Conservation (phyloP, 2,113 vertebrate genomes). For the Toxotes chatareus region DNA sequence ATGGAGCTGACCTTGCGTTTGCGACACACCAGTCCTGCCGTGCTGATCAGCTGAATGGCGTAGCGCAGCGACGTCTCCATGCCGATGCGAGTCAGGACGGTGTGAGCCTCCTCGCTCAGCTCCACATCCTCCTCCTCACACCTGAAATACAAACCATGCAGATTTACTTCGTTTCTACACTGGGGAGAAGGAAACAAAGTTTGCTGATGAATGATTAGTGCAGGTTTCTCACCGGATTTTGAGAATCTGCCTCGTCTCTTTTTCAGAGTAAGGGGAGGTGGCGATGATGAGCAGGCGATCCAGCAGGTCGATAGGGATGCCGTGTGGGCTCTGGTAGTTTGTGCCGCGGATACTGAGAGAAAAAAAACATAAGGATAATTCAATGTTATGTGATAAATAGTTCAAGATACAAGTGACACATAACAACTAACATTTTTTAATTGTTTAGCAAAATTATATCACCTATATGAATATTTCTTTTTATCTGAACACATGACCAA, state of each 20-base stretch:
- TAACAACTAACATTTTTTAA: background rate
- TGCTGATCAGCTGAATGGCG: conserved; percentile 94
- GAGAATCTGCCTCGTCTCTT: conserved; percentile 93
- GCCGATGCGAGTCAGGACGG: conserved; percentile 91
- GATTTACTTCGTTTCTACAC: background rate
- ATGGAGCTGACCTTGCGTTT: conserved; percentile 87
- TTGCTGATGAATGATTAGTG: fast-evolving
- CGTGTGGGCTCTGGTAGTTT: conserved; percentile 93
- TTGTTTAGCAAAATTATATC: background rate
- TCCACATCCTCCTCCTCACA: conserved; percentile 95
- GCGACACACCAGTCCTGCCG: conserved; percentile 91
- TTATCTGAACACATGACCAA: background rate
- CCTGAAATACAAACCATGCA: conserved; percentile 67
- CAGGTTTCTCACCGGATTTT: conserved; percentile 87
- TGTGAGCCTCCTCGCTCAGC: conserved; percentile 92
- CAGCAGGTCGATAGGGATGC: conserved; percentile 92
- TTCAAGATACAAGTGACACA: background rate
- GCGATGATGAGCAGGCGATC: conserved; percentile 93
- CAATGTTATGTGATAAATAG: background rate
- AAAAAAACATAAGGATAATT: background rate
- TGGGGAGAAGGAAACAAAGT: background rate
- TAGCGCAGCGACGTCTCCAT: conserved; percentile 93
- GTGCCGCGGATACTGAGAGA: conserved; percentile 90
- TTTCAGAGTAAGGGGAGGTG: conserved; percentile 92
- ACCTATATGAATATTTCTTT: background rate